Evolutionary conservation across 2,113 vertebrate genomes (phyloP).

Genomic region (Chaetodon trifascialis): DNA sequence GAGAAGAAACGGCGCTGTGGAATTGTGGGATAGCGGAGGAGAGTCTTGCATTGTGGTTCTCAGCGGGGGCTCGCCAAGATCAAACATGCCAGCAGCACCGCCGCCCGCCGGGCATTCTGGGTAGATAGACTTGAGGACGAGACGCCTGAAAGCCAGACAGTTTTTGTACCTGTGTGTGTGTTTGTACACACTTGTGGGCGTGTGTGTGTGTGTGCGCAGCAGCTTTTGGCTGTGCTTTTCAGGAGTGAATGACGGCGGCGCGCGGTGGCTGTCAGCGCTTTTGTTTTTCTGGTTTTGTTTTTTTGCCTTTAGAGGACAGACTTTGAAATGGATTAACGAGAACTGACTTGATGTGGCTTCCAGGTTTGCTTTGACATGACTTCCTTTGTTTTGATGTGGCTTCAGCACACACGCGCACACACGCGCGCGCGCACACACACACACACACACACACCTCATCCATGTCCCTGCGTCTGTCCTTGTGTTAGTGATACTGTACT

Average conservation of each 20-base stretch:
- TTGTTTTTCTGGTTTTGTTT: conserved; percentile 50
- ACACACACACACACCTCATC: conserved; percentile 28
- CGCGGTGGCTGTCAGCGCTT: conserved; percentile 43
- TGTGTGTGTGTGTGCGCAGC: conserved; percentile 5
- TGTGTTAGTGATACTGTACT: conserved; percentile 48
- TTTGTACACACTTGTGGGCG: background rate
- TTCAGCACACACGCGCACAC: conserved; percentile 18
- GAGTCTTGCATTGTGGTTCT: conserved; percentile 65
- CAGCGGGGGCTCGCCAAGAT: conserved; percentile 65
- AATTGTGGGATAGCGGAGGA: conserved; percentile 70
- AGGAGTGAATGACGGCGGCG: conserved; percentile 47
- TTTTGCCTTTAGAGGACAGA: conserved; percentile 56
- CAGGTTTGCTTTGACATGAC: conserved; percentile 68
- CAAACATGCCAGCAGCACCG: conserved; percentile 64
- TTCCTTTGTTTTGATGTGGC: conserved; percentile 64
- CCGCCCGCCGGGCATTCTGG: conserved; percentile 63
- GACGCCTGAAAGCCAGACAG: conserved; percentile 60
- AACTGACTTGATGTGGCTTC: conserved; percentile 67
- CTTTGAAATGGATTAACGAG: conserved; percentile 73
- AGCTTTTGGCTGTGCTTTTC: conserved; percentile 20
- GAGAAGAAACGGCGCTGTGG: conserved; percentile 61
- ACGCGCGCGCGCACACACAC: conserved; percentile 21
- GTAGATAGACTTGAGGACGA: conserved; percentile 74
- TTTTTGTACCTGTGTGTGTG: conserved; percentile 47
- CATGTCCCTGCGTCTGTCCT: conserved; percentile 60